phyloP scores from a whole-genome alignment of 2,113 vertebrate species.

The Grallaria varia region DNA sequence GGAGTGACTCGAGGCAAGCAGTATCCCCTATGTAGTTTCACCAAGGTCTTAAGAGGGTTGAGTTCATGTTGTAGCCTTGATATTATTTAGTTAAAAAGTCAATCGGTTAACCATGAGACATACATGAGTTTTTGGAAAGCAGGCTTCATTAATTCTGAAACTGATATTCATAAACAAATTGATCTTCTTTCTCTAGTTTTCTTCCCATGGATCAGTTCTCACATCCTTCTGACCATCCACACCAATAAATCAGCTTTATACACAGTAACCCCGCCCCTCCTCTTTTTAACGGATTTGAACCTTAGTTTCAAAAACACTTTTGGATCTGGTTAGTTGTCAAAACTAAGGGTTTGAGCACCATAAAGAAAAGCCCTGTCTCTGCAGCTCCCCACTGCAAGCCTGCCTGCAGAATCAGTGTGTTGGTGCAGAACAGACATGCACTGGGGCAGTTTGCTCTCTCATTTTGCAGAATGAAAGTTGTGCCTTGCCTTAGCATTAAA shows the following conservation, averaged over 20 bases:
- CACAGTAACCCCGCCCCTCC: neutral
- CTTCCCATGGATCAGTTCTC: neutral
- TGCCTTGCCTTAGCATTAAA: neutral
- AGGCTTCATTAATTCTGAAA: constrained; percentile 2
- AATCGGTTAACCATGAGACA: neutral
- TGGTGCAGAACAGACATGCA: neutral
- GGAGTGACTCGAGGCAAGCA: neutral
- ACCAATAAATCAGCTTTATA: neutral
- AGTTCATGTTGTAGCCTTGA: neutral
- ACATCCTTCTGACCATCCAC: neutral
- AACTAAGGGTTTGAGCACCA: neutral
- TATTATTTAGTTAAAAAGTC: neutral
- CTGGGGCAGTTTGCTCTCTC: neutral
- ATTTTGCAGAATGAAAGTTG: neutral
- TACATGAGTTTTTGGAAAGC: neutral
- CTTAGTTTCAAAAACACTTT: neutral
- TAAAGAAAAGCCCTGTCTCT: neutral
- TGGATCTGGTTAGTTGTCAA: neutral
- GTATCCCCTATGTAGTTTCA: neutral
- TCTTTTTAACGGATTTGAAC: neutral
- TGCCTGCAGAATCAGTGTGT: too few species aligned
- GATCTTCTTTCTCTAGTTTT: neutral
- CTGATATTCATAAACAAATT: constrained; percentile 1
- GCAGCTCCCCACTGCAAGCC: neutral
- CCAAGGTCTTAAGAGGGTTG: neutral